Percentiles rank a stretch among this genome's conserved stretches.
These are phyloP conservation scores for Petrolisthes cinctipes DNA, from an alignment of 2,888 invertebrate species.

Conservation along the genomic window DNA sequence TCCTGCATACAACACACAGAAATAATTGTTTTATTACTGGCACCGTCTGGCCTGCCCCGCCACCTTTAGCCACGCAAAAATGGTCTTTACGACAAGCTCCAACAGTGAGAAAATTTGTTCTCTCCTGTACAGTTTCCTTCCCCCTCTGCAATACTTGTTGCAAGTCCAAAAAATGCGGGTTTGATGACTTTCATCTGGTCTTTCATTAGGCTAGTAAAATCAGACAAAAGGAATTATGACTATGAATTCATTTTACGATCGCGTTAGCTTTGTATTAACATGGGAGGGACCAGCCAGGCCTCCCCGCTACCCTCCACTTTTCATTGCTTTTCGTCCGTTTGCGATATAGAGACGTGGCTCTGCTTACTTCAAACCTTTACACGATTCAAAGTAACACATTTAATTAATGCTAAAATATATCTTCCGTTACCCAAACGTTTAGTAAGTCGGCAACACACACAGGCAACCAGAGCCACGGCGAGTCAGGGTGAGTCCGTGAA, in stretches of 20 bases:
- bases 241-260: constrained; percentile 57
- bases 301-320: neutral
- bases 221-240: constrained; percentile 60
- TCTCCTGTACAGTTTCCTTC: constrained; percentile 19
- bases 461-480: neutral
- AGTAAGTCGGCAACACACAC: too few species aligned
- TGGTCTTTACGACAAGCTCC: constrained; percentile 31
- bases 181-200: constrained; percentile 58
- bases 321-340: neutral
- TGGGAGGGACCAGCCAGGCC: constrained; percentile 35
- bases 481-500: neutral
- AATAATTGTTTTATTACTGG: constrained; percentile 50
- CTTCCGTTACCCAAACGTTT: too few species aligned
- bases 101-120: constrained; percentile 33
- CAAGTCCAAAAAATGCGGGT: constrained; percentile 52
- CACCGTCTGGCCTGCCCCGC: constrained; percentile 23
- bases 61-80: constrained; percentile 33
- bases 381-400: too few species aligned
- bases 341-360: too few species aligned
- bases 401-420: too few species aligned
- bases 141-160: constrained; percentile 52
- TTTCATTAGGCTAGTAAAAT: constrained; percentile 62
- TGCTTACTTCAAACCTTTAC: too few species aligned
- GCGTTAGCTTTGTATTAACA: constrained; percentile 58
- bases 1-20: constrained; percentile 19